Base-by-base conservation (phyloP, 2,113 vertebrate species). In the Mionectes macconnelli region DNA sequence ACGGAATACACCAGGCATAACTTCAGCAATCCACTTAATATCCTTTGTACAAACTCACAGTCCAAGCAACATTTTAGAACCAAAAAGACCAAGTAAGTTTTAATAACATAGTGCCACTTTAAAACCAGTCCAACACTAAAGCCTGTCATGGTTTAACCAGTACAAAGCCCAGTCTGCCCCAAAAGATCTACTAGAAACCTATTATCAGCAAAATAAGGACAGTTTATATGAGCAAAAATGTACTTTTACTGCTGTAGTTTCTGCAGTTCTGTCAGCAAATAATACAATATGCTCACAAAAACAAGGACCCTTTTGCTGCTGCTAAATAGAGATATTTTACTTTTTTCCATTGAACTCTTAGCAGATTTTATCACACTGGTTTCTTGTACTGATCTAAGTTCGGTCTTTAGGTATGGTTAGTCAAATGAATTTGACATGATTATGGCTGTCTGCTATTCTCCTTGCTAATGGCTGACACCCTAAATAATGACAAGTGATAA, bases 391-490 rank as follows among this genome's bases (percentile, higher is more conserved):
- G 40, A 77, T 70, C 55, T 76, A 80, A 72, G 42, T 72, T 89
- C 52, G 88, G 49, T 60, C 33, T 93, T 90, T 47, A 89, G 87
- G 75, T 42, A 73, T 7, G 30, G 60, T 84, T 87, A 82, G 74
- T 49, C 44, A 90, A 95, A 89, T 87, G 85, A 90, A 93, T 87
- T 91, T 94, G 53, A n/a, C 78, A 73, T 84, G 17, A 85, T 87
- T 83, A 40, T 21, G 62, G 85, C 73, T 17, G 2, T 67, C 69
- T 84, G 42, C 56, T 91, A 39, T 84, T 87, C 73, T 78, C 35
- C 66, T 75, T 68, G 47, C 52, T 84, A 59, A 70, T 91, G 60
- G 69, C 42, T 93, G 81, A 67, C 25, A 35, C 28, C 59, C 10
- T 47, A 73, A 90, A 64, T 45, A 95, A 94, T 7, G 9, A 42